Base-by-base conservation (phyloP, 2,888 invertebrate species). In the Alsophila aescularia region DNA sequence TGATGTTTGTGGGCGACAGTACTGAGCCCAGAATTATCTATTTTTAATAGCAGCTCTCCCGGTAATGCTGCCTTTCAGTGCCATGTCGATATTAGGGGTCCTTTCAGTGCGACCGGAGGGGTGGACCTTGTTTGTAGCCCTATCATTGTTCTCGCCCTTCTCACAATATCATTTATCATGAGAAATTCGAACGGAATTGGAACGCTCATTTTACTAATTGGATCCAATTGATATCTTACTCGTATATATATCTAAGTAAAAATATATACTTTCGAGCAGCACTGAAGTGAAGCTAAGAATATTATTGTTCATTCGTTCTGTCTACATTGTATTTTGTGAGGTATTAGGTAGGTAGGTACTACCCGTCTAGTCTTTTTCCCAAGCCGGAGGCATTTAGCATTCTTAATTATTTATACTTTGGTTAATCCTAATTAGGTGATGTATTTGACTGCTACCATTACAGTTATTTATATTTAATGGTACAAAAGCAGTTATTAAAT, bases 41-140 rank as follows among this genome's bases (percentile, higher is more conserved):
- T 72, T 72, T 69, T 65, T 74, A 72, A 59, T 64, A 52, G 60
- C 53, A 64, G 65, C 66, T 63, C 58, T 54, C 62, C 60, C 59
- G 64, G 62, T 62, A 55, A 51, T 47, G 42, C 52, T 60, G 18
- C 57, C 60, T 61, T 58, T 51, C 56, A 56, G 37, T 54, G 49
- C 41, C 39, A 54, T 49, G 45, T 24, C 56, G 49, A 58, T 58
- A 54, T 45, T 31, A 58, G 53, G 45, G 51, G 48, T 52, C 52
- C 42, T 54, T 40, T 18, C n/a, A 35, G 41, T 24, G 12, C 5
- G 35, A 27, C 9, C 1, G 24, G 7, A 4, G 29, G 31, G 9
- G 9, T 3, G 24, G 31, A 44, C 24, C 6, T 15, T 32, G 27
- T 44, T 24, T 21, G 36, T 36, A 36, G n/a, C 27, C 24, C 35